Conservation (phyloP, 92 coral and sea anemone species). For the Phenganax marumi region DNA sequence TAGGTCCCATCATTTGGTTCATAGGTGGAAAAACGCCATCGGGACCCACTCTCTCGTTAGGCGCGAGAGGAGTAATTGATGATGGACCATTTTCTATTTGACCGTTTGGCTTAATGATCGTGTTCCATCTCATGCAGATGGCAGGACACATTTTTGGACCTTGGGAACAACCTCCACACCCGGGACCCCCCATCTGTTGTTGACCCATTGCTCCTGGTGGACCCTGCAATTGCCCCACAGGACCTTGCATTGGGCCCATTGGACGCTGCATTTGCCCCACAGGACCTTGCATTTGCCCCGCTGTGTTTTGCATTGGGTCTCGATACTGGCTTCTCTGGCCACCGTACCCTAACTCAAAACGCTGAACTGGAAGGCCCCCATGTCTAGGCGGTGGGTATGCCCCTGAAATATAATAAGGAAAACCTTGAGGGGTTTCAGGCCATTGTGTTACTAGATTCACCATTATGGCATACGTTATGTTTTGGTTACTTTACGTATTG, state of each 20-base stretch:
- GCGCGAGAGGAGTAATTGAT: slow-evolving; percentile 33
- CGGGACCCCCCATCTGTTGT: slow-evolving; percentile 39
- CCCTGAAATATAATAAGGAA: slow-evolving; percentile 28
- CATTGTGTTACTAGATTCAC: no score
- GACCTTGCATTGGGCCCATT: slow-evolving; percentile 9
- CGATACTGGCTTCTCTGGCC: neutral
- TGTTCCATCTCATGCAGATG: slow-evolving; percentile 41
- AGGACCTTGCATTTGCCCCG: slow-evolving; percentile 4
- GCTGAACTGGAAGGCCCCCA: neutral
- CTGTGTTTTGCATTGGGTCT: neutral
- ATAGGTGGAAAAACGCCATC: slow-evolving; percentile 39
- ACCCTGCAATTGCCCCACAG: slow-evolving; percentile 23
- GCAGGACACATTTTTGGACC: slow-evolving; percentile 43
- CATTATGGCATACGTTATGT: neutral
- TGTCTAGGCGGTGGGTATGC: neutral
- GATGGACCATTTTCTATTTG: slow-evolving; percentile 30
- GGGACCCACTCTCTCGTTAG: slow-evolving; percentile 34
- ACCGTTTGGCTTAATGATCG: slow-evolving; percentile 37
- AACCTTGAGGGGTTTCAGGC: neutral
- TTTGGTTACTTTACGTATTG: neutral
- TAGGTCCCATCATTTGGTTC: slow-evolving; percentile 4
- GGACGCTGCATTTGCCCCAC: slow-evolving; percentile 24
- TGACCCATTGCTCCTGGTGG: slow-evolving; percentile 28
- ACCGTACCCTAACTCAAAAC: neutral
- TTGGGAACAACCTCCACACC: slow-evolving; percentile 45